These are phyloP conservation scores for Cygnus olor DNA, from an alignment of 2,797 vertebrate species.

Conservation along the genomic window DNA sequence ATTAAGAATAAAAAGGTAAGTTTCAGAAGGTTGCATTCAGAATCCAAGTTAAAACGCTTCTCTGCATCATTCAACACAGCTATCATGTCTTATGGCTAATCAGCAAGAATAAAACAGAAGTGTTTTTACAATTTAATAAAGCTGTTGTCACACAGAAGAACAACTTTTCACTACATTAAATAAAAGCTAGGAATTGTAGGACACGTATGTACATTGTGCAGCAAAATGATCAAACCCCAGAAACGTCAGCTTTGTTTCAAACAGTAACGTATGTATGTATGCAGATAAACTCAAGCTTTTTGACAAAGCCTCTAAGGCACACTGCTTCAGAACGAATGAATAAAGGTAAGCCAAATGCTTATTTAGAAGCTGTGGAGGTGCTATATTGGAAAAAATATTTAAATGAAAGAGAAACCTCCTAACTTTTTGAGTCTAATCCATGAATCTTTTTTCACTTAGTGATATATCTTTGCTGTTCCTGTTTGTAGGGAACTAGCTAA, in stretches of 20 bases:
- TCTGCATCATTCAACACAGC: not conserved
- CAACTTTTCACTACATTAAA: not conserved
- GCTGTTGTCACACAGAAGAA: not conserved
- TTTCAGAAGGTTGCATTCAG: not conserved
- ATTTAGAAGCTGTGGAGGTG: not conserved
- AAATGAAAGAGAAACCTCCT: not conserved
- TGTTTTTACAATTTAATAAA: not conserved
- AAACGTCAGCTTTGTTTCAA: conserved; percentile 33
- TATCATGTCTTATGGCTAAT: not conserved
- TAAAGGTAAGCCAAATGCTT: not conserved
- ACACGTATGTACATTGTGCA: not conserved
- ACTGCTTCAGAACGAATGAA: not conserved
- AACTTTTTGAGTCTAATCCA: not conserved
- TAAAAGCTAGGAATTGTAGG: not conserved
- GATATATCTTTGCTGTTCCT: not conserved
- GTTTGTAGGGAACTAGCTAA: not conserved
- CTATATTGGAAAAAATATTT: not conserved
- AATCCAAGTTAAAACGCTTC: not conserved
- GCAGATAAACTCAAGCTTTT: conserved; percentile 5
- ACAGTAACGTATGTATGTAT: not conserved
- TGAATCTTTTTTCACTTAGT: not conserved
- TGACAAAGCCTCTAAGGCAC: conserved; percentile 7
- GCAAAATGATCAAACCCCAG: conserved; percentile 14
- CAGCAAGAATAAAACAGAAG: not conserved
- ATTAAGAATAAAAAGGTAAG: not conserved